phyloP scores from a whole-genome alignment of 2,888 invertebrate species.

The Nineta flava region DNA sequence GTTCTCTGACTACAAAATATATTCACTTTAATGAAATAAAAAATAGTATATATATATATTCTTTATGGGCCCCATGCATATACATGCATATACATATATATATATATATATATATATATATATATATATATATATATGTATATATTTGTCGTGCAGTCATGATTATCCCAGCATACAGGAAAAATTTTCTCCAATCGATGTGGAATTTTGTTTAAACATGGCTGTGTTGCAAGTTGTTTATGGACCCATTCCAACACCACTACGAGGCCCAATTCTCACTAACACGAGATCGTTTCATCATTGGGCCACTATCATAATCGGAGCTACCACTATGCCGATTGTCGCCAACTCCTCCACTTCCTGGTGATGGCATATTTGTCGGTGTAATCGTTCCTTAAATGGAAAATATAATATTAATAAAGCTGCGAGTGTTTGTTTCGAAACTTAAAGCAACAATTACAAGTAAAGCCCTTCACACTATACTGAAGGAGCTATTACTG shows the following conservation, averaged over 20 bases:
- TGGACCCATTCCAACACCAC: conserved; percentile 20
- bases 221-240: not conserved
- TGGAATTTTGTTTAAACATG: not conserved
- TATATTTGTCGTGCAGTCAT: not conserved
- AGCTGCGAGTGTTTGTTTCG: too few relatives aligned
- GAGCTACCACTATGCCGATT: conserved; percentile 32
- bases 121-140: not conserved
- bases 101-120: too few relatives aligned
- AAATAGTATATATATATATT: too few relatives aligned
- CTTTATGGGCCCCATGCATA: not conserved
- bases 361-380: conserved; percentile 65
- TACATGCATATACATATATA: not conserved
- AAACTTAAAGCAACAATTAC: too few relatives aligned
- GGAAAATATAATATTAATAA: conserved; percentile 2
- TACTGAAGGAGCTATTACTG: too few relatives aligned
- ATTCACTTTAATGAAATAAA: too few relatives aligned
- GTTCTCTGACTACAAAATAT: too few relatives aligned
- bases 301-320: conserved; percentile 38
- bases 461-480: too few relatives aligned
- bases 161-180: not conserved
- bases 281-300: conserved; percentile 74
- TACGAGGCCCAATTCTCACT: conserved; percentile 86
- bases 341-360: conserved; percentile 30
- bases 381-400: conserved; percentile 59
- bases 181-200: not conserved